These are phyloP conservation scores for Stegodyphus mimosarum DNA, from an alignment of 1,140 invertebrate species.

Conservation along the genomic window DNA sequence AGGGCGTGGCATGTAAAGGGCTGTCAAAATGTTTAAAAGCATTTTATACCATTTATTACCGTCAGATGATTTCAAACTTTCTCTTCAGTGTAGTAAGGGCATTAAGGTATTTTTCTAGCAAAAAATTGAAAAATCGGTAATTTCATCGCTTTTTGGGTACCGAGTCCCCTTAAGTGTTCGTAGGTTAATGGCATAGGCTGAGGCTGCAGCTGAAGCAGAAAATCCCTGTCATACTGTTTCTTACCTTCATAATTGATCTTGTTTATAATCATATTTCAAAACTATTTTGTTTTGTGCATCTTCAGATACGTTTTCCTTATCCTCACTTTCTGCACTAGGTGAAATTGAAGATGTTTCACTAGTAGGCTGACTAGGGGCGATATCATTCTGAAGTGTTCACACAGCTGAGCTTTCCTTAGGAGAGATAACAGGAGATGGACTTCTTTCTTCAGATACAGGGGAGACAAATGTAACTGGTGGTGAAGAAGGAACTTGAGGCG, in stretches of 20 bases:
- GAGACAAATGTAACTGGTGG: too few species aligned
- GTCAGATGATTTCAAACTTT: too few species aligned
- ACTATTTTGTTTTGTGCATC: background rate
- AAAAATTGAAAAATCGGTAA: too few species aligned
- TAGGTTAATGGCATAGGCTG: conserved; percentile 78
- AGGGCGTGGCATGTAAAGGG: too few species aligned
- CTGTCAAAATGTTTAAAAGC: too few species aligned
- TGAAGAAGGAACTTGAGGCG: too few species aligned
- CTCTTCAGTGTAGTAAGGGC: too few species aligned
- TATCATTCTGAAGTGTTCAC: conserved; percentile 3
- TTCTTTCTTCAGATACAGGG: too few species aligned
- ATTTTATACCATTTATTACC: too few species aligned
- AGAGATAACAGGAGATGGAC: background rate
- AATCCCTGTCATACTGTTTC: conserved; percentile 80
- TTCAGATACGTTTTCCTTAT: conserved; percentile 29
- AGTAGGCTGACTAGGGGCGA: background rate
- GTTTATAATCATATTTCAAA: conserved; percentile 38
- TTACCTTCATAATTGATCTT: conserved; percentile 73
- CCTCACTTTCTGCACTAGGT: conserved; percentile 45
- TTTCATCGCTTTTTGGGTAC: too few species aligned
- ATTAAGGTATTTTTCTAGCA: too few species aligned
- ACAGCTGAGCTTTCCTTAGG: background rate
- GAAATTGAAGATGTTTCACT: conserved; percentile 36
- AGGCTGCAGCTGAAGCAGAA: conserved; percentile 80
- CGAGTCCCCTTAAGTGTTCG: too few species aligned